phyloP scores from a whole-genome alignment of 2,888 invertebrate genomes.

The Cryptocheilus praepositus region DNA sequence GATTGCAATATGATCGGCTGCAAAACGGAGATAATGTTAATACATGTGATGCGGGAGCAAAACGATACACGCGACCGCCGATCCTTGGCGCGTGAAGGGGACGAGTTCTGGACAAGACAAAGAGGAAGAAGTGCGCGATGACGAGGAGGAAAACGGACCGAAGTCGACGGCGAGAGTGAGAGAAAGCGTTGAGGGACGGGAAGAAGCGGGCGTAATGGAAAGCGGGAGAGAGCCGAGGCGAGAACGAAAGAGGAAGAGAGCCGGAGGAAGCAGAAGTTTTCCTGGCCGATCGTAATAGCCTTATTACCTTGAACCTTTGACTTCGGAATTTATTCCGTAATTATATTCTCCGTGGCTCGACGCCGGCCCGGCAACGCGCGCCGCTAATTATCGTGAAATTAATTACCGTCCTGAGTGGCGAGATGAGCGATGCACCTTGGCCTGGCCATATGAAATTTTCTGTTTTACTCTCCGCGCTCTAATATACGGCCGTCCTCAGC shows the following conservation, averaged over 20 bases:
- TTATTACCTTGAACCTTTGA: constrained; percentile 51
- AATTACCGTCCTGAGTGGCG: constrained; percentile 61
- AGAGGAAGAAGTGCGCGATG: not conserved
- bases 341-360: constrained; percentile 50
- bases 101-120: not conserved
- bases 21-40: constrained; percentile 5
- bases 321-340: constrained; percentile 55
- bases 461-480: constrained; percentile 3
- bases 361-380: constrained; percentile 36
- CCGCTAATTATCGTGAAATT: constrained; percentile 65
- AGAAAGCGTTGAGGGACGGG: not conserved
- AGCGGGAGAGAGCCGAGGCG: constrained; percentile 7
- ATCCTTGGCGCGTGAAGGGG: no score
- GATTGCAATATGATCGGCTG: not conserved
- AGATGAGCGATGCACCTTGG: constrained; percentile 56
- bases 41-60: constrained; percentile 2
- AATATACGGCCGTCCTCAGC: no score
- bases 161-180: not conserved
- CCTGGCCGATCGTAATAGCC: constrained; percentile 40
- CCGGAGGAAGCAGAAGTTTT: constrained; percentile 30
- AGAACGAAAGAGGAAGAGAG: constrained; percentile 6
- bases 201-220: no score
- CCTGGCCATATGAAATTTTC: constrained; percentile 36
- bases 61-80: not conserved
- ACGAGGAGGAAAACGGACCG: not conserved